phyloP scores from a whole-genome alignment of 2,113 vertebrate genomes.

The Nanger granti region DNA sequence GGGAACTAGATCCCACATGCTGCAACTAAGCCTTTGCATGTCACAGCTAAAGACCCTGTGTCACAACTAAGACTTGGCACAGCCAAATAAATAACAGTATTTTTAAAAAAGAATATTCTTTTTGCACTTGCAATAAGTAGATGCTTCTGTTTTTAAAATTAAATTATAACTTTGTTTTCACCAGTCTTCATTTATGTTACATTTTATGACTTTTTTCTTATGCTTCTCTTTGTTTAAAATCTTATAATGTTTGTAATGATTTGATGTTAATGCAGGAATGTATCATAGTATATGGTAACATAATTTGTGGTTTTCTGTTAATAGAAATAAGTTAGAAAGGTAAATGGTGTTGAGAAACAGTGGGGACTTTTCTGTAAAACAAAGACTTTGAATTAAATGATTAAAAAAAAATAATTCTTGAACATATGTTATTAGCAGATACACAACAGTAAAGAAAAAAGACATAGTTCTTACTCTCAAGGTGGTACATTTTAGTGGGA shows the following conservation, averaged over 20 bases:
- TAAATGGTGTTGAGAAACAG: neutral
- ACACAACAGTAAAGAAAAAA: neutral
- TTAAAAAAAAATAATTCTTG: neutral
- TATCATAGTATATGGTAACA: neutral
- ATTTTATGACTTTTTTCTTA: neutral
- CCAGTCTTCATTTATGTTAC: neutral
- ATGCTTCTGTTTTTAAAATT: neutral
- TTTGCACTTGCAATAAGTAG: neutral
- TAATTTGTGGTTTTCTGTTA: neutral
- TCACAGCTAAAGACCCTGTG: neutral
- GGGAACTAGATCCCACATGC: neutral
- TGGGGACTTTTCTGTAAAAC: neutral
- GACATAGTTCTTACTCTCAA: neutral
- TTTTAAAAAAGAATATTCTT: neutral
- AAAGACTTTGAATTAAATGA: neutral
- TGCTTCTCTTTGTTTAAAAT: constrained; percentile 10
- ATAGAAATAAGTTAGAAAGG: constrained; percentile 9
- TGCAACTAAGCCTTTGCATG: neutral
- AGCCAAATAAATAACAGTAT: neutral
- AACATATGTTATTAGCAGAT: neutral
- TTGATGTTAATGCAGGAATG: neutral
- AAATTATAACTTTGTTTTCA: neutral
- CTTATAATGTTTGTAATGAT: neutral
- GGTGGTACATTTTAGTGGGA: neutral
- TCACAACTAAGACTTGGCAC: neutral